Evolutionary conservation across 2,888 invertebrate species (phyloP).

Genomic region (Oegoconia quadripuncta): DNA sequence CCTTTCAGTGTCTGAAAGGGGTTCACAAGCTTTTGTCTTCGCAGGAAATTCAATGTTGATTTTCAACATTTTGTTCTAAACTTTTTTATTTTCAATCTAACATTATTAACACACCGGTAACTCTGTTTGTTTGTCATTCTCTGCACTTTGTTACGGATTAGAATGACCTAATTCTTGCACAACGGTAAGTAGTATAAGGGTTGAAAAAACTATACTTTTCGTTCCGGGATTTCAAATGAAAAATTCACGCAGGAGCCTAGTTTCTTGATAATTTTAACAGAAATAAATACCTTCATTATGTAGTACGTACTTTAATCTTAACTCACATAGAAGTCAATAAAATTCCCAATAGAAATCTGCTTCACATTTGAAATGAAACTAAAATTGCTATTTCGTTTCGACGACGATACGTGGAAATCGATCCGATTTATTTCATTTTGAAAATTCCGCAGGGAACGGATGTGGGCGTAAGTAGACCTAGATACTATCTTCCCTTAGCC

Average conservation of each 20-base stretch:
- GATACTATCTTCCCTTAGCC: slow-evolving; percentile 20
- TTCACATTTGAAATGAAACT: slow-evolving; percentile 1
- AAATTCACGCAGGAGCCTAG: too few species aligned
- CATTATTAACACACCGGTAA: too few species aligned
- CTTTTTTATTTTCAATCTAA: too few species aligned
- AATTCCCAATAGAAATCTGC: background rate
- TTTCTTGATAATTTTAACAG: too few species aligned
- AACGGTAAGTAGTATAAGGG: too few species aligned
- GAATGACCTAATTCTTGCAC: too few species aligned
- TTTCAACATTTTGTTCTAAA: slow-evolving; percentile 23
- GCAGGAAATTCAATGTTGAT: slow-evolving; percentile 44
- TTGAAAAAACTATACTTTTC: too few species aligned
- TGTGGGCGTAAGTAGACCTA: slow-evolving; percentile 25
- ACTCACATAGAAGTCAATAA: too few species aligned
- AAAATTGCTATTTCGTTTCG: slow-evolving; percentile 13
- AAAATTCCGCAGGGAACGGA: slow-evolving; percentile 24
- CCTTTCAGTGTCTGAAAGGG: slow-evolving; percentile 50
- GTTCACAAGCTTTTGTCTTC: slow-evolving; percentile 41
- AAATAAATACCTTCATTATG: background rate
- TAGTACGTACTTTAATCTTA: background rate
- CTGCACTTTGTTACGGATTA: too few species aligned
- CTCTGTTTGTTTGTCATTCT: too few species aligned
- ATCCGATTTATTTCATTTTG: slow-evolving; percentile 38
- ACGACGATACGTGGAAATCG: slow-evolving; percentile 28
- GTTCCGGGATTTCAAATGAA: too few species aligned